Evolutionary conservation across 1,140 invertebrate species (phyloP), one percentile per base, ranked within the genome.

Genomic region (Galleria mellonella): DNA sequence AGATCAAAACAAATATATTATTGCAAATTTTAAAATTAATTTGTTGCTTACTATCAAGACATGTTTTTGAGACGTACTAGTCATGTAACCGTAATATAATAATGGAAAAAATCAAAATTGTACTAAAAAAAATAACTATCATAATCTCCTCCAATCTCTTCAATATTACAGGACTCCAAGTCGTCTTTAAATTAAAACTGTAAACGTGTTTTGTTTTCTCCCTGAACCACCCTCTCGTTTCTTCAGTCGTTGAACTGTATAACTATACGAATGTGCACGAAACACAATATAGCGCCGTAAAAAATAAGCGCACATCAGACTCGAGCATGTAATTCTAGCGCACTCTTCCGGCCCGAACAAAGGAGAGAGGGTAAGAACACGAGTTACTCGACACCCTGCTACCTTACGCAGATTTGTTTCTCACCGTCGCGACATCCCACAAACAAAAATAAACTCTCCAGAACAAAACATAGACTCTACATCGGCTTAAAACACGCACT

Each of bases 281-380:
- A 83, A 79, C 72, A 73, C 72, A 77, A 82, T 82, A 82, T 82
- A 76, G 66, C 72, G 60, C 67, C 69, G 78, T 83, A 83, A 85
- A 83, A 85, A 85, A 83, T 85, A 85, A 85, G 82, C 82, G 78
- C 77, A 73, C 82, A 85, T 85, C 79, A 85, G 79, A 78, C 72
- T 85, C 62, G 76, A 83, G 82, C 82, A 82, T 85, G 82, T 85
- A 85, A 85, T 83, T 85, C 82, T 83, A 85, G 82, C 78, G 77
- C 68, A 78, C 75, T 81, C 82, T 85, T 85, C 82, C 82, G 78
- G 72, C 70, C 70, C 71, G 73, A 82, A 85, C 82, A 85, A 85
- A 85, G 78, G 72, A 79, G 78, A 74, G 81, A 82, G 82, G 78
- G 78, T 81, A 82, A 85, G 77, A 78, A 85, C 82, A 83, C 78